Conservation (phyloP, 2,888 invertebrate species). For the Pseudococcus longispinus region DNA sequence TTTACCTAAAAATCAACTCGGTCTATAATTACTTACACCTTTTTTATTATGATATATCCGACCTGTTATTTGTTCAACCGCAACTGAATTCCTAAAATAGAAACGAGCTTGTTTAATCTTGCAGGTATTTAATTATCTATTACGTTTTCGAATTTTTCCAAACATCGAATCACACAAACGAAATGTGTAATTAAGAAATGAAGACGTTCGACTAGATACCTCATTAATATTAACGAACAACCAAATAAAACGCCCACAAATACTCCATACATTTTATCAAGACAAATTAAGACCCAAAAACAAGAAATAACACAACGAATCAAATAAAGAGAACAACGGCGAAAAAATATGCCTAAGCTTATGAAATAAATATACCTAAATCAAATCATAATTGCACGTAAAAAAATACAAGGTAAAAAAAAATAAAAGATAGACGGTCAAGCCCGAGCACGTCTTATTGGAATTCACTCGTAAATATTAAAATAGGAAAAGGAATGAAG, state of each 20-base stretch:
- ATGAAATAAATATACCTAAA: not conserved
- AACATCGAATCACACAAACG: too few species aligned
- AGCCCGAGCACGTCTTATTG: not conserved
- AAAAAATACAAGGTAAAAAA: conserved; percentile 5
- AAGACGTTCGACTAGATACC: not conserved
- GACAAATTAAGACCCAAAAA: conserved; percentile 8
- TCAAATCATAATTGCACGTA: conserved; percentile 25
- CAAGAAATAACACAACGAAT: conserved; percentile 18
- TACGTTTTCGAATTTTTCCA: too few species aligned
- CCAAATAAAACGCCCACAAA: not conserved
- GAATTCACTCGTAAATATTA: not conserved
- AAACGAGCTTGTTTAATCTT: too few species aligned
- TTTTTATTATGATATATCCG: too few species aligned
- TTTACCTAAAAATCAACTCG: too few species aligned
- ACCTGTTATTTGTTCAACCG: too few species aligned
- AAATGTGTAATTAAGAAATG: not conserved
- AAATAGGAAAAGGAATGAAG: not conserved
- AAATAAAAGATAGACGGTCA: not conserved
- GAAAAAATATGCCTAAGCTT: not conserved
- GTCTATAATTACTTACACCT: too few species aligned
- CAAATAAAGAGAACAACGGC: not conserved
- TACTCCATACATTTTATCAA: not conserved
- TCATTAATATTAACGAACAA: not conserved
- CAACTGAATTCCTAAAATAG: too few species aligned
- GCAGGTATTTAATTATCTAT: too few species aligned